Conservation (phyloP, 2,888 invertebrate genomes). For the Acheta domesticus region DNA sequence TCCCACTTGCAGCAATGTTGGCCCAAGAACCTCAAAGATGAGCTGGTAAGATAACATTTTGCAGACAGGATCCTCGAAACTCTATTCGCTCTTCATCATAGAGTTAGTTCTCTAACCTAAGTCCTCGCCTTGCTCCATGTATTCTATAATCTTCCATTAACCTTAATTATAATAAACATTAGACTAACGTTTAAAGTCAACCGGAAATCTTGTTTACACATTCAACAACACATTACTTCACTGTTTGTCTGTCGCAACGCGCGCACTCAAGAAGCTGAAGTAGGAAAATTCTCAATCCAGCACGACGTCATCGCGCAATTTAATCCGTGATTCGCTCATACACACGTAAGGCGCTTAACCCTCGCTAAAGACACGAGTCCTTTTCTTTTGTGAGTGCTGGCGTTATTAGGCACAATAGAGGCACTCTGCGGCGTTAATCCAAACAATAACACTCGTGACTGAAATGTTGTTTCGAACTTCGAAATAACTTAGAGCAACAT, state of each 20-base stretch:
- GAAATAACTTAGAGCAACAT: conserved; percentile 6
- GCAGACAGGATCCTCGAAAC: not conserved
- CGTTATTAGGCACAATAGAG: not conserved
- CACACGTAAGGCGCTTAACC: not conserved
- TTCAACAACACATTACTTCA: conserved; percentile 1
- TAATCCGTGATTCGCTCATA: conserved; percentile 1
- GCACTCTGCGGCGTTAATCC: not conserved
- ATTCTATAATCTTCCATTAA: conserved; percentile 18
- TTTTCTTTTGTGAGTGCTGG: not conserved
- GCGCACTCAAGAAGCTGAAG: not conserved
- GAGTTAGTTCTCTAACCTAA: not conserved
- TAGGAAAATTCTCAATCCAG: not conserved
- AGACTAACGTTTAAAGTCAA: not conserved
- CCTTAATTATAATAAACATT: conserved; percentile 9
- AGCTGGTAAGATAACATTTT: conserved; percentile 8
- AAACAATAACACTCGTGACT: not conserved
- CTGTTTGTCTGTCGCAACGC: not conserved
- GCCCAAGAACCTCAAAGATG: conserved; percentile 7
- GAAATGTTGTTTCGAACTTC: not conserved
- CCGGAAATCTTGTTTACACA: conserved; percentile 7
- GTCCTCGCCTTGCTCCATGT: not conserved
- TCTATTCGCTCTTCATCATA: not conserved
- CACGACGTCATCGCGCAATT: not conserved
- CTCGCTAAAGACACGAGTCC: not conserved
- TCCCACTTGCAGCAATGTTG: not conserved